Conservation (phyloP, 2,797 vertebrate species). For the Phataginus tricuspis region DNA sequence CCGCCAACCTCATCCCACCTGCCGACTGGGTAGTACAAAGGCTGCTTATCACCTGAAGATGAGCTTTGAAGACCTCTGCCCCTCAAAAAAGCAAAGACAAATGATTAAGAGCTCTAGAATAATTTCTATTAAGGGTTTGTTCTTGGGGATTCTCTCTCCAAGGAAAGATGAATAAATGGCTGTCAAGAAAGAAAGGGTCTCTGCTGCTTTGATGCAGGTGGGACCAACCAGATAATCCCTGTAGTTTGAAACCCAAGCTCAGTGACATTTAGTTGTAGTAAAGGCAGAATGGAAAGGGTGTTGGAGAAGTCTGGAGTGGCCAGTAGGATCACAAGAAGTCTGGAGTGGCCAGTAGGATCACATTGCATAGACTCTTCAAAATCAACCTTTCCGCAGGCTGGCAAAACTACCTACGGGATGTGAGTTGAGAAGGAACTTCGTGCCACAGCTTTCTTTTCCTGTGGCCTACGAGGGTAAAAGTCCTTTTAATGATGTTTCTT, state of each 20-base stretch:
- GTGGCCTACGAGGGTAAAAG: not conserved
- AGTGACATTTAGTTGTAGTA: conserved; percentile 17
- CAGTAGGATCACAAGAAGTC: conserved; percentile 20
- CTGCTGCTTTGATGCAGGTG: conserved; percentile 15
- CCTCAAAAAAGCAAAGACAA: not conserved
- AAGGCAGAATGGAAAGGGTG: conserved; percentile 13
- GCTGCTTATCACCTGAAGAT: conserved; percentile 20
- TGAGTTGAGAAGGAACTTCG: conserved; percentile 39
- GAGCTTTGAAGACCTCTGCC: conserved; percentile 9
- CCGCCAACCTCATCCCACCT: conserved; percentile 60
- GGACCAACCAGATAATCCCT: conserved; percentile 15
- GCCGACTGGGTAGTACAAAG: conserved; percentile 65
- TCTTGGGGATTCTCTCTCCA: conserved; percentile 58
- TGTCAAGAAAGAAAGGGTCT: conserved; percentile 53
- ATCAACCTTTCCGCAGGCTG: not conserved
- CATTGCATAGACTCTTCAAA: conserved; percentile 27
- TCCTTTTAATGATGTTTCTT: not conserved
- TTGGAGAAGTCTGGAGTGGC: not conserved
- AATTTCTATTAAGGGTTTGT: conserved; percentile 4
- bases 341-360: not conserved
- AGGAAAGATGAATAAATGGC: conserved; percentile 59
- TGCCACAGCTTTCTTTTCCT: not conserved
- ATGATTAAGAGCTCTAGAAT: conserved; percentile 58
- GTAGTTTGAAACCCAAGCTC: not conserved
- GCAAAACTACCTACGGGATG: not conserved